phyloP scores from a whole-genome alignment of 2,888 invertebrate genomes.

The Drosophila mayaguana region DNA sequence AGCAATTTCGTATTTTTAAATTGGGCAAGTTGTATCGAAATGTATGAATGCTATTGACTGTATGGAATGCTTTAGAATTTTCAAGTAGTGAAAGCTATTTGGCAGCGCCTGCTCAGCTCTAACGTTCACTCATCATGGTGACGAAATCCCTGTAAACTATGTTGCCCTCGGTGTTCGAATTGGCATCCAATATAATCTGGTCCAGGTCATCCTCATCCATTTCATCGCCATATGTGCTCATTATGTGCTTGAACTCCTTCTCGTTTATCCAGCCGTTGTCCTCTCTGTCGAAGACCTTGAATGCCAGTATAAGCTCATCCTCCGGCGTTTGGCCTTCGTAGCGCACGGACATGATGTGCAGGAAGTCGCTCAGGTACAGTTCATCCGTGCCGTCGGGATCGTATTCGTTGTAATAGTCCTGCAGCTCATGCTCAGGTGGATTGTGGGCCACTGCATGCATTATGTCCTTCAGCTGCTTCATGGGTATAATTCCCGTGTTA shows the following conservation, averaged over 20 bases:
- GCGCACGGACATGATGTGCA: constrained; percentile 58
- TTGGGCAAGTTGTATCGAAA: constrained; percentile 6
- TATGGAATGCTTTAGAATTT: background rate
- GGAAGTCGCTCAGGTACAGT: constrained; percentile 55
- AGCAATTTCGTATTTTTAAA: constrained; percentile 11
- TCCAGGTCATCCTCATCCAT: constrained; percentile 63
- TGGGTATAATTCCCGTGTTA: constrained; percentile 36
- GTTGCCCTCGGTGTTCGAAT: constrained; percentile 64
- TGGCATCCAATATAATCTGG: constrained; percentile 55
- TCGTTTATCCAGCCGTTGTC: constrained; percentile 57
- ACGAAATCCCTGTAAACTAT: constrained; percentile 64
- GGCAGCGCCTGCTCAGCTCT: constrained; percentile 29
- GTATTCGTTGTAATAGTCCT: constrained; percentile 53
- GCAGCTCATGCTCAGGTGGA: constrained; percentile 57
- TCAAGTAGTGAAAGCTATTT: background rate
- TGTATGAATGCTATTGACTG: constrained; percentile 12
- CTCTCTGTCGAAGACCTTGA: constrained; percentile 56
- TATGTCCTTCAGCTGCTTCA: constrained; percentile 50
- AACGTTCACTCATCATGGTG: constrained; percentile 47
- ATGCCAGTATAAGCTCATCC: constrained; percentile 63
- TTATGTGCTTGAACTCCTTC: constrained; percentile 50
- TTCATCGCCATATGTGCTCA: constrained; percentile 49
- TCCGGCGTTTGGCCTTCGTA: constrained; percentile 50
- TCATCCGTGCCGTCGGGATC: constrained; percentile 62
- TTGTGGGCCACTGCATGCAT: constrained; percentile 56